Percentiles rank a stretch among this genome's conserved stretches.
Evolutionary conservation across 2,113 vertebrate species (phyloP).

Genomic region (Daboia siamensis): DNA sequence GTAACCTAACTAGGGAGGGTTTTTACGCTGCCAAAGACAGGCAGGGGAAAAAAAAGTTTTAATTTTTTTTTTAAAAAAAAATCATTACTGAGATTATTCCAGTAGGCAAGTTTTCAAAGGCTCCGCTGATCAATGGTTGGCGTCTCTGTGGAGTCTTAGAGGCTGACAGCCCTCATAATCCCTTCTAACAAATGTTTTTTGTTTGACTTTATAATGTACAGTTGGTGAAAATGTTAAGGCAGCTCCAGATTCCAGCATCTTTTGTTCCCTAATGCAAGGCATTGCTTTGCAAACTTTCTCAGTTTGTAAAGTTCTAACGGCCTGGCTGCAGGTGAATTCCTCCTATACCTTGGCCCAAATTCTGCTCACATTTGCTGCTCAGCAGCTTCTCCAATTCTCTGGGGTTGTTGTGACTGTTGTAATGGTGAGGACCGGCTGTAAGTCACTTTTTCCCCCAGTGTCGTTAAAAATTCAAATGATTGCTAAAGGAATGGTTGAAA

Average conservation of each 20-base stretch:
- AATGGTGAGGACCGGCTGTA: not conserved
- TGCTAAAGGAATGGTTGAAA: not conserved
- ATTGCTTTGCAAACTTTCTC: not conserved
- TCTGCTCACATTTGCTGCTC: not conserved
- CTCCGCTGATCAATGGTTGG: not conserved
- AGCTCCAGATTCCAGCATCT: slow-evolving; percentile 11
- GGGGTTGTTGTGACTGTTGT: not conserved
- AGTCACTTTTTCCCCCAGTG: not conserved
- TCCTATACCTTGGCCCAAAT: not conserved
- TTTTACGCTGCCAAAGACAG: not conserved
- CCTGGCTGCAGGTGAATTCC: not conserved
- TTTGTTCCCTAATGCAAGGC: not conserved
- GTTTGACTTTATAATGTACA: not conserved
- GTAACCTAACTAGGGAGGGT: not conserved
- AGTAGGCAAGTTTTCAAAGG: not conserved
- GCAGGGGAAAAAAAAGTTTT: not conserved
- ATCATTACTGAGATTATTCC: not conserved
- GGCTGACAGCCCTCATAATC: not conserved
- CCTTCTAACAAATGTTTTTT: not conserved
- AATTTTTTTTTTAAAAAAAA: not conserved
- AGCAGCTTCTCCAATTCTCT: not conserved
- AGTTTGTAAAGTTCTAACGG: not conserved
- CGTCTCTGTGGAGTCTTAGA: not conserved
- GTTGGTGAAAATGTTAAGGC: not conserved
- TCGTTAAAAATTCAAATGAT: not conserved